A percentile compares a stretch with the other conserved stretches of the same genome.
These are phyloP conservation scores for Hippocampus mohnikei DNA, from an alignment of 2,113 vertebrate species.

Conservation along the genomic window DNA sequence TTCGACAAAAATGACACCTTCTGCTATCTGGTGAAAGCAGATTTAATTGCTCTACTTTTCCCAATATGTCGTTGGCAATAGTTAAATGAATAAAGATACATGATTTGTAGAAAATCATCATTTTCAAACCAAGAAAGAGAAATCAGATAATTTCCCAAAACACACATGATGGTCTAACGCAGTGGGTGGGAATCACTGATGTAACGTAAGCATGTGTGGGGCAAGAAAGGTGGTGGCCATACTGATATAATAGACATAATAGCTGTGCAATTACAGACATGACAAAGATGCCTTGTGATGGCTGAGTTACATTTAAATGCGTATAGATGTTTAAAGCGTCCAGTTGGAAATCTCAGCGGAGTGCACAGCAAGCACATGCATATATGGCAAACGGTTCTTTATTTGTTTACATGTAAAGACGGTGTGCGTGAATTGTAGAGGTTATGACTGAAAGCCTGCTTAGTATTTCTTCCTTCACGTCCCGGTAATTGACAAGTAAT, in stretches of 20 bases:
- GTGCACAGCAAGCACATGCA: constrained; percentile 26
- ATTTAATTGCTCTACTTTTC: neutral
- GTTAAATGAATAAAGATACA: neutral
- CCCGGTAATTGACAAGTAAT: neutral
- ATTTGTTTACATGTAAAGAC: constrained; percentile 10
- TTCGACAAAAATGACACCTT: neutral
- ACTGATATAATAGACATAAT: no score
- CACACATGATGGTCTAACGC: neutral
- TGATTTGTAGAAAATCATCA: neutral
- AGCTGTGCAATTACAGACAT: no score
- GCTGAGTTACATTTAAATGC: neutral
- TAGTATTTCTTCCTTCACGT: neutral
- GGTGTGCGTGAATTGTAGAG: neutral
- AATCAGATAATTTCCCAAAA: neutral
- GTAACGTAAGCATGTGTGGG: no score
- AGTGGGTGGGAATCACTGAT: neutral
- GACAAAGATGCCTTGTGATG: neutral
- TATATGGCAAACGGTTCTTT: constrained; percentile 27
- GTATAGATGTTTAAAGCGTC: neutral
- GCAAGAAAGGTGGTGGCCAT: no score
- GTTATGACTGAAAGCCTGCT: constrained; percentile 18
- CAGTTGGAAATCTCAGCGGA: neutral
- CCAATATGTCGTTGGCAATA: neutral
- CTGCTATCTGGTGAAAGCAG: neutral
- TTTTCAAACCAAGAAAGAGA: neutral